Evolutionary conservation across 2,888 invertebrate species (phyloP).

Genomic region (Sarcophaga subvicina): DNA sequence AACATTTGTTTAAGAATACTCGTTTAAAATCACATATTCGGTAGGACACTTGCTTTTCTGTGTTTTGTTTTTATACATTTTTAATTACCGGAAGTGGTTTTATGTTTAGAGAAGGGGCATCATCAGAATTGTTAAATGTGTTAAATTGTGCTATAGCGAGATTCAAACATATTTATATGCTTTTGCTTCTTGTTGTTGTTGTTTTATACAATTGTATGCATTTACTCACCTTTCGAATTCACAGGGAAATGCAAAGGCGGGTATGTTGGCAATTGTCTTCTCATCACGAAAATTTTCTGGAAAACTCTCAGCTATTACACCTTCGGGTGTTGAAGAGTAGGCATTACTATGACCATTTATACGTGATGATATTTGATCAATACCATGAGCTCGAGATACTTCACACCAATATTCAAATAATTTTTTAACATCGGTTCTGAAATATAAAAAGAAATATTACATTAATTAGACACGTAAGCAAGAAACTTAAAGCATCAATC

Average conservation of each 20-base stretch:
- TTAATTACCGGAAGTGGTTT: conserved; percentile 66
- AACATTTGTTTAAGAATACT: too few relatives aligned
- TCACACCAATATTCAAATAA: conserved; percentile 82
- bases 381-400: conserved; percentile 75
- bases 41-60: conserved; percentile 9
- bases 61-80: conserved; percentile 11
- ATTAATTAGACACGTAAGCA: background rate
- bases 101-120: conserved; percentile 58
- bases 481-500: background rate
- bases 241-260: conserved; percentile 95
- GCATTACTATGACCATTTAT: conserved; percentile 72
- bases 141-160: background rate
- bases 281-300: conserved; percentile 92
- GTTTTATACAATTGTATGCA: conserved; percentile 17
- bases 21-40: background rate
- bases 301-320: conserved; percentile 90
- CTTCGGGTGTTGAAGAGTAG: conserved; percentile 72
- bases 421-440: conserved; percentile 80
- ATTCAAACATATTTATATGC: background rate
- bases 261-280: conserved; percentile 92
- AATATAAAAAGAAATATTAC: background rate
- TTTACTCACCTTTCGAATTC: conserved; percentile 88
- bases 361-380: conserved; percentile 59
- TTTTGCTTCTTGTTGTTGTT: background rate
- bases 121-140: background rate